phyloP scores from a whole-genome alignment of 2,888 invertebrate genomes.

The Teinopalpus imperialis region DNA sequence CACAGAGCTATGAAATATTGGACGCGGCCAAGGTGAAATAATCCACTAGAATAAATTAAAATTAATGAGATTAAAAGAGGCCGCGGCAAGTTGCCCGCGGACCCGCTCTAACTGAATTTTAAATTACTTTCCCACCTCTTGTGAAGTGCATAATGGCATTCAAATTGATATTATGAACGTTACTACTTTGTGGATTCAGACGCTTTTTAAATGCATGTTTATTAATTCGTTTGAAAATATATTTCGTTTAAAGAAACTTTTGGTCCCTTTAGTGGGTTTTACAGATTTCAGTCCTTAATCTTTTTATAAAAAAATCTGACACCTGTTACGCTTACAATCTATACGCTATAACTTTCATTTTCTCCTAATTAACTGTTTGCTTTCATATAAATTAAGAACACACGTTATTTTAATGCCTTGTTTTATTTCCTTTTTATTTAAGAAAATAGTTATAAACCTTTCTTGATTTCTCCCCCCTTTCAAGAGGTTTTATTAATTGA shows the following conservation, averaged over 20 bases:
- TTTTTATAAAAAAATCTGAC: too few relatives aligned
- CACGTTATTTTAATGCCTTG: too few relatives aligned
- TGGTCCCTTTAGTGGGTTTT: too few relatives aligned
- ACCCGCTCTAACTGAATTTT: conserved; percentile 66
- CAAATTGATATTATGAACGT: conserved; percentile 62
- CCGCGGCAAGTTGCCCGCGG: conserved; percentile 52
- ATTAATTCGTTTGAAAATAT: conserved; percentile 5
- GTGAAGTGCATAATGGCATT: conserved; percentile 74
- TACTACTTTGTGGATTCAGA: conserved; percentile 28
- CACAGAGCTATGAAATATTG: conserved; percentile 43
- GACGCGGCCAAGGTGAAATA: conserved; percentile 62
- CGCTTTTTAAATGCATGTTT: conserved; percentile 8
- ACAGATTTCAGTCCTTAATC: too few relatives aligned
- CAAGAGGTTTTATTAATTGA: too few relatives aligned
- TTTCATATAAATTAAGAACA: too few relatives aligned
- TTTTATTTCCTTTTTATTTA: too few relatives aligned
- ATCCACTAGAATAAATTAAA: conserved; percentile 76
- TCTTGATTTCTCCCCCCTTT: too few relatives aligned
- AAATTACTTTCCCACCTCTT: conserved; percentile 74
- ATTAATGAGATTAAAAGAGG: conserved; percentile 77
- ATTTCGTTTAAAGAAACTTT: not conserved
- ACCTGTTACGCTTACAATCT: too few relatives aligned
- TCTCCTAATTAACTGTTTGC: too few relatives aligned
- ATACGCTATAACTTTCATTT: too few relatives aligned
- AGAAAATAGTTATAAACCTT: too few relatives aligned